Evolutionary conservation across 2,797 vertebrate genomes (phyloP), one percentile per base, ranked within the genome.

Genomic region (Tragopan temminckii): DNA sequence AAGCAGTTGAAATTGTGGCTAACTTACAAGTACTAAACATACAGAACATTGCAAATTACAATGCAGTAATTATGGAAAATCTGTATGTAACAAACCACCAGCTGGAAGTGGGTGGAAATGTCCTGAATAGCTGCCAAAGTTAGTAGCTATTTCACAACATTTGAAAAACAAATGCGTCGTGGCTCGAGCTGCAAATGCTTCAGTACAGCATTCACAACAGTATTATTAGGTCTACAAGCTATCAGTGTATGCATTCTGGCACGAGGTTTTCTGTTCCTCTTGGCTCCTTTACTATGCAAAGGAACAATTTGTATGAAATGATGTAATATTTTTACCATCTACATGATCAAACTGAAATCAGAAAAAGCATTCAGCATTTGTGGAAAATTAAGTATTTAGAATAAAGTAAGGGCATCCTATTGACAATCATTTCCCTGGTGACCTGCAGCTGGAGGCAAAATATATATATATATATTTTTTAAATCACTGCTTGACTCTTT

Each of bases 81-180:
- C 74, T 94, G 52, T 91, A 92, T 43, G 57, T 92, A 96, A 64
- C 74, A 90, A 96, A 95, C 80, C 42, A 95, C 94, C 95, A 96
- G 94, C 95, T 97, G 96, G 93, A 95, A 95, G 96, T 96, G 95
- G 96, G 95, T 89, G 93, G 95, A 95, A 95, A 91, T 95, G 92
- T 95, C 95, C 93, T 97, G 96, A 97, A 95, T 68, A 94, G 88
- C 89, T 97, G 96, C 96, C 96, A 97, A 93, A 97, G 87, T 95
- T 95, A 95, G 94, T 74, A 95, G 96, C 91, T 95, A 97, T 97
- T 96, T 95, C 96, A 97, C 96, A 97, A 95, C 96, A 96, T 96
- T 95, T 95, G 82, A 92, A 95, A 96, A 96, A 95, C 85, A 96
- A 95, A 96, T 68, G 89, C 70, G 20, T 91, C 95, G 85, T 93